Base-by-base conservation (phyloP, 2,113 vertebrate species). In the Upupa epops region DNA sequence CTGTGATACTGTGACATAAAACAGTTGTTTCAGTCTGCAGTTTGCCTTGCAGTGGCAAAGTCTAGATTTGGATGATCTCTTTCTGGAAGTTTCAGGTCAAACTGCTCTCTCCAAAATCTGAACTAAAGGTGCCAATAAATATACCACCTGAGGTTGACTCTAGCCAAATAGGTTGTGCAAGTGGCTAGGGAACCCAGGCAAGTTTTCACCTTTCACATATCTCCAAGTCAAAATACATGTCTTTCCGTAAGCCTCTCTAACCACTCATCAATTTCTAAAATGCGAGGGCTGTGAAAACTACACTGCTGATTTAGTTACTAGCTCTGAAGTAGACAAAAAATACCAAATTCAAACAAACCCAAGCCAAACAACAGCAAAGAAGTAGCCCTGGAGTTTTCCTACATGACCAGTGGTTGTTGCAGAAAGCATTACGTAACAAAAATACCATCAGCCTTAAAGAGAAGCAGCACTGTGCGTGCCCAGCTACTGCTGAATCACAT, bases 41-140 rank as follows among this genome's bases (percentile, higher is more conserved):
- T 88, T 93, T 87, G 64, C 51, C 86, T 49, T 91, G 69, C 37
- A 90, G 74, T 81, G 72, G 51, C 36, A 51, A 59, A 88, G 34
- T 79, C 76, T 90, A 85, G 90, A 93, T 89, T 83, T 94, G 85
- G 82, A 80, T 63, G 58, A 85, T 90, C 91, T 75, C 37, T 89
- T 93, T 92, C 90, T 94, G 77, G 80, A 87, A 86, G 45, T 78
- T 85, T 90, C 91, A 96, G 94, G 95, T 95, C 94, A 97, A 96
- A 92, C 77, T 88, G 92, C 56, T 96, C 91, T 94, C 97, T 96
- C 94, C 88, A 96, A 97, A 96, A 95, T 94, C 90, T 93, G 56
- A 88, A 95, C 83, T 89, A 93, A 97, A 96, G 82, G 78, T 96
- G 81, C 71, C 96, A 86, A 84, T 94, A 96, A 97, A 95, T 91